Base-by-base conservation (phyloP, 2,113 vertebrate species). In the Gorsachius goisagi region DNA sequence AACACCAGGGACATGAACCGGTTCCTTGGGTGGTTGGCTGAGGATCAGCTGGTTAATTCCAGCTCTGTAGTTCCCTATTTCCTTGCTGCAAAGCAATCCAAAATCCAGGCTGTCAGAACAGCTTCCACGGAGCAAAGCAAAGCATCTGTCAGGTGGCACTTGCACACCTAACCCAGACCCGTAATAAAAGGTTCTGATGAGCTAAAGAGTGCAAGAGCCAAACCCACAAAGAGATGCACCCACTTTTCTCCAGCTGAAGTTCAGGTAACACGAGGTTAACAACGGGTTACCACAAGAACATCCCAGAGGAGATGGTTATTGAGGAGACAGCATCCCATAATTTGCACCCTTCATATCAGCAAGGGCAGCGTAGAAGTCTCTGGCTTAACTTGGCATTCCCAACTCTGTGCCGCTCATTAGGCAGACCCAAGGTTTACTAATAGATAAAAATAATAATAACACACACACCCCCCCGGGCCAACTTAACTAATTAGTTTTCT, bases 1-100 rank as follows among this genome's bases (percentile, higher is more conserved):
- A 92, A 76, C 69, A 80, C 15, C 39, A 49, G 76, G 26, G 84
- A 41, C 9, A 9, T 7, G 50, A 44, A 44, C 20, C 1, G 1
- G 11, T 30, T 75, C 90, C 60, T 64, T 63, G 88, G 73, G 82
- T 81, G 83, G 81, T 28, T 95, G 90, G 60, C 94, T 62, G 33
- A 88, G 86, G 14, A 85, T 35, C 67, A 75, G 77, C 71, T 68
- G 62, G 41, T 64, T 90, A 60, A 94, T 53, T 60, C 89, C 58
- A 49, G 26, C 30, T 23, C 87, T 81, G 26, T n/a, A 78, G 63
- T 14, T 55, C 67, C 60, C 75, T 60, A 44, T 50, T 86, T 58
- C 41, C 53, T 79, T 56, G 32, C 77, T 58, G 69, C 78, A 67
- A 66, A 92, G 32, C 50, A 37, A 66, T 24, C 74, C 85, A 58